Conservation (phyloP, 2,113 vertebrate species). For the Pelecanus crispus region DNA sequence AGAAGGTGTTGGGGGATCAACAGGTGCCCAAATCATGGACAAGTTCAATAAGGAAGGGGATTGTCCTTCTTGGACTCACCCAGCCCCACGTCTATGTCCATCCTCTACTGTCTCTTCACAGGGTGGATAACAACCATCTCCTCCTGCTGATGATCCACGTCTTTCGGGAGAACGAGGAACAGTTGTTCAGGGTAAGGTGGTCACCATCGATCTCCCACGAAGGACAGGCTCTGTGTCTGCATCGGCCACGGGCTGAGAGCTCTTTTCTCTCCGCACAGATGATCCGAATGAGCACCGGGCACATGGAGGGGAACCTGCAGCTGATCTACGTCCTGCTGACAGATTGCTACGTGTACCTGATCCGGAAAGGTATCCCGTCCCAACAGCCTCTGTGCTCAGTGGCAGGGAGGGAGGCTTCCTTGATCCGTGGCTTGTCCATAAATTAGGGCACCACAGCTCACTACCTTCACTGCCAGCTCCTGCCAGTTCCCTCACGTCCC, state of each 20-base stretch:
- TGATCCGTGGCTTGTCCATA: neutral
- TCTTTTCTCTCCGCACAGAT: slow-evolving; percentile 73
- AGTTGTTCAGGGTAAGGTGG: slow-evolving; percentile 87
- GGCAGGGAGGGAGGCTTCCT: neutral
- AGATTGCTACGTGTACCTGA: slow-evolving; percentile 91
- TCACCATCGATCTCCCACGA: rapidly evolving
- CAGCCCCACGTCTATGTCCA: rapidly evolving
- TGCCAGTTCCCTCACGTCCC: neutral
- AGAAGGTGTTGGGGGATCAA: neutral
- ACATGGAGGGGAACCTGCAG: slow-evolving; percentile 97
- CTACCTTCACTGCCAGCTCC: neutral
- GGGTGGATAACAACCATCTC: slow-evolving; percentile 98
- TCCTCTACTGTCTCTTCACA: slow-evolving; percentile 42
- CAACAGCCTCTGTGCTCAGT: neutral
- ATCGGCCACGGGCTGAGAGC: neutral
- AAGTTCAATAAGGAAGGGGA: neutral
- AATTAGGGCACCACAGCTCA: neutral
- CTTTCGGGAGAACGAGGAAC: slow-evolving; percentile 96
- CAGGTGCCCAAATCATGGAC: neutral
- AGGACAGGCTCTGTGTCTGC: neutral
- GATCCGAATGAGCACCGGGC: slow-evolving; percentile 95
- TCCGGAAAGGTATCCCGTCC: slow-evolving; percentile 85
- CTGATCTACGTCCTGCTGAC: slow-evolving; percentile 93
- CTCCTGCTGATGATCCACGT: slow-evolving; percentile 97
- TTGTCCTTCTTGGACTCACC: neutral